Evolutionary conservation across 2,888 invertebrate species (phyloP), one percentile per base, ranked within the genome.

Genomic region (Dasysyrphus tricinctus): DNA sequence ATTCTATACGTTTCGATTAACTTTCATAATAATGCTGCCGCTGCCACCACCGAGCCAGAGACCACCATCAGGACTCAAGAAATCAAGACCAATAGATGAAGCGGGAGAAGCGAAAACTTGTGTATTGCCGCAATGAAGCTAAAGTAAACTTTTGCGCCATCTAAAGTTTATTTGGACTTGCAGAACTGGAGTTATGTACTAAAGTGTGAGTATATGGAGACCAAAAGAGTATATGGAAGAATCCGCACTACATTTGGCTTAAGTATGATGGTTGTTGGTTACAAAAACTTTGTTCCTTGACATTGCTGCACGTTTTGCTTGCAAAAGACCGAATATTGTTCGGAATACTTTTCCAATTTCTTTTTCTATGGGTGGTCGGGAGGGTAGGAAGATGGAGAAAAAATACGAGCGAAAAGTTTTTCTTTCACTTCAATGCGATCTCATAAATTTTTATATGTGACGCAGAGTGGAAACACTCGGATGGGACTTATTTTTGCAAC

Each of bases 1-100:
- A 81, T 82, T 82, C 81, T 81, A 79, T 82, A 86, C 78, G 86
- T 86, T 86, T 86, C 86, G 86, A 86, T 86, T 86, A 86, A 86
- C 82, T 86, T 86, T 86, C 81, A 82, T 86, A 86, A 86, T 86
- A 79, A 79, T 67, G 65, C 82, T 82, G 57, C 57, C 24, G 24
- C 24, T 3, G 24, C 24, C 24, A 3, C 24, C 24, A 75, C 65
- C 61, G 74, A 49, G 69, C 47, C 61, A 54, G 44, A 34, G 34
- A 39, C 29, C 51, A 59, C 34, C 49, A 37, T 12, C 42, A 24
- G 14, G 44, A 37, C 42, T 61, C 61, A 42, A 61, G 39, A 61
- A 61, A 61, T 61, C 61, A 32, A 47, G 32, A 51, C 49, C 51
- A 51, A 67, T 65, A 47, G 8, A 67, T 67, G 51, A 69, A 61